A percentile compares a stretch with the other conserved stretches of the same genome.
Evolutionary conservation across 2,113 vertebrate species (phyloP).

Genomic region (Chaetura pelagica): DNA sequence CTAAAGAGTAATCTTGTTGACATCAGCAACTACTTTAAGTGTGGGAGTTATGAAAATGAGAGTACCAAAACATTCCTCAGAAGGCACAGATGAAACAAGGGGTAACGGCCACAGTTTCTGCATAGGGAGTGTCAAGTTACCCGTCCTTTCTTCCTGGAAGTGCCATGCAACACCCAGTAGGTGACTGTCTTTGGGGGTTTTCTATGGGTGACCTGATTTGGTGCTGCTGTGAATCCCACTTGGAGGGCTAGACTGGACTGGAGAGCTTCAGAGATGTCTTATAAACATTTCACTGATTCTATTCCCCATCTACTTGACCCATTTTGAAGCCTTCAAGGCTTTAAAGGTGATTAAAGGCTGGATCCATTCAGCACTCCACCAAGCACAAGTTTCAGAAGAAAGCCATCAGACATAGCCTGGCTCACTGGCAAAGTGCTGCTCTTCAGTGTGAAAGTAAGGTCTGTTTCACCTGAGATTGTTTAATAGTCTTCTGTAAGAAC

Average conservation of each 20-base stretch:
- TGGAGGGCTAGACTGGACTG: not conserved
- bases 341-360: not conserved
- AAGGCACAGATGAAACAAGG: not conserved
- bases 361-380: not conserved
- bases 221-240: not conserved
- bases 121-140: not conserved
- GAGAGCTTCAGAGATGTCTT: not conserved
- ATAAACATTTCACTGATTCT: not conserved
- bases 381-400: not conserved
- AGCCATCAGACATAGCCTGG: not conserved
- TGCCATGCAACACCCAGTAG: not conserved
- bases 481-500: not conserved
- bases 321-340: not conserved
- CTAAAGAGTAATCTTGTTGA: not conserved
- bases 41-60: not conserved
- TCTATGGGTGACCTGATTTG: not conserved
- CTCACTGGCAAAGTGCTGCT: not conserved
- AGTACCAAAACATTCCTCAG: not conserved
- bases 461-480: not conserved
- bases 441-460: not conserved
- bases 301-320: not conserved
- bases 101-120: not conserved
- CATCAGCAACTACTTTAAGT: not conserved
- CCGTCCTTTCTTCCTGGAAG: not conserved
- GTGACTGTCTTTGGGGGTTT: not conserved